phyloP scores from a whole-genome alignment of 2,888 invertebrate genomes.

The Julus scandinavius region DNA sequence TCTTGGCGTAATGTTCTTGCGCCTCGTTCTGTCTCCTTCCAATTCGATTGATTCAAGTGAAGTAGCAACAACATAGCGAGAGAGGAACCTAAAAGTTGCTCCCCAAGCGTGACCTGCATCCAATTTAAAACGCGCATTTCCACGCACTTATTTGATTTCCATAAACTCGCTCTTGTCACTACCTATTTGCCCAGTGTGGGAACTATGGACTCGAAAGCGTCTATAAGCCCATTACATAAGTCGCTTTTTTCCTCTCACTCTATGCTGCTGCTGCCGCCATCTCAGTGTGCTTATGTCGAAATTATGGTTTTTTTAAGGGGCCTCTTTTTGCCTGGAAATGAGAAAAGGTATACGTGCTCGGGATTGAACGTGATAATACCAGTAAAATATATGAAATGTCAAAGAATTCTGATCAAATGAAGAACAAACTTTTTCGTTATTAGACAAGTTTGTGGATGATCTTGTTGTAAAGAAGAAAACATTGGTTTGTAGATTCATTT shows the following conservation, averaged over 20 bases:
- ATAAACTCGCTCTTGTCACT: conserved; percentile 48
- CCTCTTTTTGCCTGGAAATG: neutral
- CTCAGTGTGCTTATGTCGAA: neutral
- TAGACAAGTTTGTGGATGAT: too few species aligned
- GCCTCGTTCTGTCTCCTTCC: conserved; percentile 30
- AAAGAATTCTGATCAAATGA: neutral
- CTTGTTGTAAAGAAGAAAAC: too few species aligned
- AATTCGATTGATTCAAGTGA: conserved; percentile 38
- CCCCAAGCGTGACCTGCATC: conserved; percentile 53
- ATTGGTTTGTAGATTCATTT: too few species aligned
- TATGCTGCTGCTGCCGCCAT: neutral
- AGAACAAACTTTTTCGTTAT: neutral
- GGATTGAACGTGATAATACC: neutral
- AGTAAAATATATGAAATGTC: neutral
- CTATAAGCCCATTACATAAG: neutral
- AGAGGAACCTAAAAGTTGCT: conserved; percentile 33
- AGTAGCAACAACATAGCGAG: conserved; percentile 33
- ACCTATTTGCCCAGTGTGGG: conserved; percentile 20
- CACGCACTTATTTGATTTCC: conserved; percentile 52
- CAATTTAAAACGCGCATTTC: conserved; percentile 50
- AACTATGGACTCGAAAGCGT: conserved; percentile 30
- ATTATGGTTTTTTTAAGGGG: neutral
- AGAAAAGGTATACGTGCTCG: neutral
- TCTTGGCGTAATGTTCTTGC: conserved; percentile 49
- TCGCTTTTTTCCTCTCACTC: neutral